A percentile compares a stretch with the other conserved stretches of the same genome.
Evolutionary conservation across 1,140 invertebrate genomes (phyloP).

Genomic region (Ips typographus): DNA sequence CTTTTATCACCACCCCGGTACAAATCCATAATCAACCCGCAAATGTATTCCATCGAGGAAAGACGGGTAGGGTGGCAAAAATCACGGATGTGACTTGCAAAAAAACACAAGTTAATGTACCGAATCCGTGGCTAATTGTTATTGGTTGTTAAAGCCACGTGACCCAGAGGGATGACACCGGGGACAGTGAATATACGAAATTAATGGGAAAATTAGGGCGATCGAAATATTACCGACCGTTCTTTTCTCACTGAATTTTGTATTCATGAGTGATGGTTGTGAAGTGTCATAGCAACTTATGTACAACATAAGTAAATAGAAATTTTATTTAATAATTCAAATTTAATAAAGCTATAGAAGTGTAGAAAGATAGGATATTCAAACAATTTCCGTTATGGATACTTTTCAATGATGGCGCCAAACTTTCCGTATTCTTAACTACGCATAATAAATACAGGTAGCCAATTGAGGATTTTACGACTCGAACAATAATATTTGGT

Average conservation of each 20-base stretch:
- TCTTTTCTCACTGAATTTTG: slow-evolving; percentile 12
- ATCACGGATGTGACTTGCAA: slow-evolving; percentile 43
- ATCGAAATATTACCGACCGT: slow-evolving; percentile 13
- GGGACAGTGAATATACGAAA: slow-evolving; percentile 27
- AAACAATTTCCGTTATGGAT: no score
- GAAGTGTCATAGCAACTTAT: background rate
- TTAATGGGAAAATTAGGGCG: slow-evolving; percentile 35
- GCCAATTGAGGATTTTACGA: background rate
- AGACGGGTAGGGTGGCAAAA: slow-evolving; percentile 24
- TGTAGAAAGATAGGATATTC: no score
- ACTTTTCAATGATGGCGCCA: background rate
- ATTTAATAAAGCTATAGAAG: no score
- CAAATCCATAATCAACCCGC: no score
- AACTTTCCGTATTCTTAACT: background rate
- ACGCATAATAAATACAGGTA: slow-evolving; percentile 4
- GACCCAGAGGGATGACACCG: slow-evolving; percentile 39
- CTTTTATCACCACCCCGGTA: no score
- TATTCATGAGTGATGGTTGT: slow-evolving; percentile 27
- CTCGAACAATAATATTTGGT: background rate
- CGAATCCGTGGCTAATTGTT: slow-evolving; percentile 51
- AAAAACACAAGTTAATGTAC: slow-evolving; percentile 48
- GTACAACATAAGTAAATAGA: no score
- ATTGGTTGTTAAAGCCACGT: slow-evolving; percentile 50
- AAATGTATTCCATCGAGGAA: slow-evolving; percentile 1
- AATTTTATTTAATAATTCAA: no score